A percentile compares a stretch with the other conserved stretches of the same genome.
Evolutionary conservation across 2,113 vertebrate genomes (phyloP).

Genomic region (Zosterops lateralis): DNA sequence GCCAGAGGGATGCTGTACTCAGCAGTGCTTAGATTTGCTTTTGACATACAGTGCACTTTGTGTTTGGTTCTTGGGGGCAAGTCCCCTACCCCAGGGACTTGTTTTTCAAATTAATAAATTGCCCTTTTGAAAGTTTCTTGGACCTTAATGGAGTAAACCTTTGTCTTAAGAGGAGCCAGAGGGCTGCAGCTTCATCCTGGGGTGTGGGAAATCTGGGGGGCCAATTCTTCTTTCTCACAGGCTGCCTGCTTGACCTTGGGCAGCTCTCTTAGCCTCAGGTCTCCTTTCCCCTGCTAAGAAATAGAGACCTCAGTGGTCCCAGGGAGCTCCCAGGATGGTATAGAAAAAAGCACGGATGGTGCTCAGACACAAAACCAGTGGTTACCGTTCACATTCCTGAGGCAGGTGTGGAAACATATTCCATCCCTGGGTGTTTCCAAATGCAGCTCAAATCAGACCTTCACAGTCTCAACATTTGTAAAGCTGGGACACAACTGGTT

Average conservation of each 20-base stretch:
- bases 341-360: not conserved
- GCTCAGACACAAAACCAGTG: not conserved
- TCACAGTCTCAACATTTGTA: rapidly evolving
- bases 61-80: not conserved
- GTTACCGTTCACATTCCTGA: not conserved
- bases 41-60: not conserved
- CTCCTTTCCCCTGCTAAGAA: not conserved
- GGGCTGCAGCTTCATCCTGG: not conserved
- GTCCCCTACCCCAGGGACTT: not conserved
- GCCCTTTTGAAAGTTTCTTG: not conserved
- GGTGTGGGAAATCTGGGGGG: not conserved
- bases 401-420: not conserved
- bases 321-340: not conserved
- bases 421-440: not conserved
- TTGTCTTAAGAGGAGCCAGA: not conserved
- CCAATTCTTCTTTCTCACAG: not conserved
- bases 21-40: not conserved
- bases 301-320: not conserved
- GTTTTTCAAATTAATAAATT: not conserved
- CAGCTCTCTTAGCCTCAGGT: not conserved
- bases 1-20: not conserved
- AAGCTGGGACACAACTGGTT: not conserved
- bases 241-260: not conserved
- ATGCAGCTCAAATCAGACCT: not conserved
- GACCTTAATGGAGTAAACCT: not conserved